Conservation (phyloP, 2,113 vertebrate species). For the Thryonomys swinderianus region DNA sequence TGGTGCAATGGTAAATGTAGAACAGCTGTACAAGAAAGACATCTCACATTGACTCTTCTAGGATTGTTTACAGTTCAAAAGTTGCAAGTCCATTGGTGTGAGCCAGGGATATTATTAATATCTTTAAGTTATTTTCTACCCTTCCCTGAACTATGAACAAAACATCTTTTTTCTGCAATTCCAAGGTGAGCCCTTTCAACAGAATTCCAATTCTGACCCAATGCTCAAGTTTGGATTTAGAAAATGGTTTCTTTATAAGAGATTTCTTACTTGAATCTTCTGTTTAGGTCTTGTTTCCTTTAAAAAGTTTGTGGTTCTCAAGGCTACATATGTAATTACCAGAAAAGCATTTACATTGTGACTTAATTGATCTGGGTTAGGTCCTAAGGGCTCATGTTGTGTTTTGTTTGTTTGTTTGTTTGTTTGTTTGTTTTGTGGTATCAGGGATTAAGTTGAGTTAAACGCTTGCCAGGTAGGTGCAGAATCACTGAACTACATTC, state of each 20-base stretch:
- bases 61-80: not conserved
- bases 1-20: not conserved
- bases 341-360: not conserved
- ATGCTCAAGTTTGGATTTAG: not conserved
- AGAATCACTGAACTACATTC: too few relatives aligned
- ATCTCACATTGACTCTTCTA: not conserved
- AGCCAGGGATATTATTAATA: not conserved
- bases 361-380: not conserved
- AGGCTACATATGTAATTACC: not conserved
- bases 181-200: not conserved
- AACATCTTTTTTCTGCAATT: conserved; percentile 10
- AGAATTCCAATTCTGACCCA: not conserved
- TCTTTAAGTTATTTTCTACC: not conserved
- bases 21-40: not conserved
- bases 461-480: too few relatives aligned
- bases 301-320: not conserved
- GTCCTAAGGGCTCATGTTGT: not conserved
- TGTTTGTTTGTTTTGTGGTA: too few relatives aligned
- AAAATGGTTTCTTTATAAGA: conserved; percentile 46
- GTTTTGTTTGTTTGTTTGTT: too few relatives aligned
- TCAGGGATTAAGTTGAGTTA: too few relatives aligned
- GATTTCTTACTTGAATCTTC: conserved; percentile 12
- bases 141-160: not conserved
- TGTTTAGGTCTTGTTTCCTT: conserved; percentile 1
- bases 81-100: not conserved